Conservation (phyloP, 2,113 vertebrate species). For the Chauna torquata region DNA sequence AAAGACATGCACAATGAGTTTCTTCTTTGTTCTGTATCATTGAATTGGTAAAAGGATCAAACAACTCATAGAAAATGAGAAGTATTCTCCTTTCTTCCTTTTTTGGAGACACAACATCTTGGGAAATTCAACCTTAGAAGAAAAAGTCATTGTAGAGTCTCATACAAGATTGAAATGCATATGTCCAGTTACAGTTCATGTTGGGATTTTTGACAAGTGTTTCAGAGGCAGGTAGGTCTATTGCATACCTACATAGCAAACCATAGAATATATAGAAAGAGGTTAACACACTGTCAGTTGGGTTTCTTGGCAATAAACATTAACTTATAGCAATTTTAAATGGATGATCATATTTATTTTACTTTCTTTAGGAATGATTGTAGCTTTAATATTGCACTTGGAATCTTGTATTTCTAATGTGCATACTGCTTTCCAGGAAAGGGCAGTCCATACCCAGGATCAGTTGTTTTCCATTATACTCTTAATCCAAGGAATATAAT, state of each 20-base stretch:
- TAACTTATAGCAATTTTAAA: slow-evolving; percentile 12
- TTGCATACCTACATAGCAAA: neutral
- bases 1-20: neutral
- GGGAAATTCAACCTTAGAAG: neutral
- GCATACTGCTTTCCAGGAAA: neutral
- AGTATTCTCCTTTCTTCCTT: neutral
- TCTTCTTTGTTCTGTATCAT: neutral
- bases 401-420: neutral
- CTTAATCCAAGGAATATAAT: slow-evolving; percentile 86
- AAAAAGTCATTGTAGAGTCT: neutral
- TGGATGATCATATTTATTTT: slow-evolving; percentile 17
- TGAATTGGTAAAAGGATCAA: neutral
- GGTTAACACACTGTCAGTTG: neutral
- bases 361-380: slow-evolving; percentile 28
- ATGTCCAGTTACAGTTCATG: neutral
- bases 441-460: neutral
- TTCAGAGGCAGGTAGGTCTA: neutral
- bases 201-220: neutral
- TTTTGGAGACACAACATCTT: neutral
- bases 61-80: neutral
- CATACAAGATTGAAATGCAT: neutral
- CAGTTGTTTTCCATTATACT: slow-evolving; percentile 67
- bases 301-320: neutral
- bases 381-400: slow-evolving; percentile 3
- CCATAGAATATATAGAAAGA: neutral